Evolutionary conservation across 2,113 vertebrate genomes (phyloP).

Genomic region (Ceuthmochares aereus): DNA sequence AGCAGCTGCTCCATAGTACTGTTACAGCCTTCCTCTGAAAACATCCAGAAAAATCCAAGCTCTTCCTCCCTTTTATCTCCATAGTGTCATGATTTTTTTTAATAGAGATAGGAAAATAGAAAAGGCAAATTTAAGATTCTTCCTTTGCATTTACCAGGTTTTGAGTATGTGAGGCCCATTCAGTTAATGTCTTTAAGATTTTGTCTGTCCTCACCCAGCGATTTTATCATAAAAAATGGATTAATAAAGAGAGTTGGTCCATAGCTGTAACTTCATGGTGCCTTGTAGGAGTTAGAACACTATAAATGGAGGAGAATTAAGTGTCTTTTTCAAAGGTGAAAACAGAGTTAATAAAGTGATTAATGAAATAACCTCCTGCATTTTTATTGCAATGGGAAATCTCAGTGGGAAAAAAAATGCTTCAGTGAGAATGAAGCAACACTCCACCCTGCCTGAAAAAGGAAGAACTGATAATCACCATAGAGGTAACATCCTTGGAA

Average conservation of each 20-base stretch:
- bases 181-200: not conserved
- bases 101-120: not conserved
- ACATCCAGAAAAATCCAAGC: fast-evolving
- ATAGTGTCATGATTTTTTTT: not conserved
- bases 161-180: not conserved
- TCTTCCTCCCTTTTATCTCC: not conserved
- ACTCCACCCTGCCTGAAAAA: not conserved
- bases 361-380: not conserved
- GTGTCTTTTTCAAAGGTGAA: not conserved
- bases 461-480: not conserved
- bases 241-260: not conserved
- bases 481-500: not conserved
- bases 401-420: not conserved
- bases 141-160: not conserved
- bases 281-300: not conserved
- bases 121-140: not conserved
- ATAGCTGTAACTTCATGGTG: not conserved
- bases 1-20: not conserved
- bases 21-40: not conserved
- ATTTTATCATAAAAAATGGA: not conserved
- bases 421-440: not conserved
- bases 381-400: not conserved
- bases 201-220: not conserved
- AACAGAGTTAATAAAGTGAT: not conserved
- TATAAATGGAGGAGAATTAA: not conserved